A percentile compares a stretch with the other conserved stretches of the same genome.
Conservation (phyloP, 2,113 vertebrate genomes). For the Actenoides hombroni region DNA sequence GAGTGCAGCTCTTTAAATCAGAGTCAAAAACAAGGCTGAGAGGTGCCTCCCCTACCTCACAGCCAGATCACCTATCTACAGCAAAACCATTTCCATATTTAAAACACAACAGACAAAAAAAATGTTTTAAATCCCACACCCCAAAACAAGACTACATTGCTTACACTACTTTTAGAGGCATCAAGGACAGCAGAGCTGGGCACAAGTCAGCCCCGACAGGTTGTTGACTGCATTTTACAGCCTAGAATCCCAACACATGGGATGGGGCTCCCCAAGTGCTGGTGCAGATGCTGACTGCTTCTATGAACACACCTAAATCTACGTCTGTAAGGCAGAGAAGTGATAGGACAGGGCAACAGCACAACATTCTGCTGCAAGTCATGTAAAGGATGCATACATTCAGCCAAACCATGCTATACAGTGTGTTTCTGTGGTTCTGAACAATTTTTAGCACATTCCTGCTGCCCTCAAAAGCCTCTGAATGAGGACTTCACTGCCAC, state of each 20-base stretch:
- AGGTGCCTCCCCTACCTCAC: background rate
- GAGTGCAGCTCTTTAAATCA: background rate
- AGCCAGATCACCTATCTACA: background rate
- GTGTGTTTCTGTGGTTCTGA: background rate
- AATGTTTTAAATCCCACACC: background rate
- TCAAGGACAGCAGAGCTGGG: background rate
- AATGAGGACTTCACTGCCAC: background rate
- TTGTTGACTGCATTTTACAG: background rate
- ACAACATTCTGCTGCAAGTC: too few species aligned
- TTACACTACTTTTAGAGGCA: background rate
- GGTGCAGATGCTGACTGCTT: background rate
- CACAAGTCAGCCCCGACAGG: rapidly evolving
- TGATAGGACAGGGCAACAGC: background rate
- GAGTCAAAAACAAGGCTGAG: background rate
- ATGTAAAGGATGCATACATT: background rate
- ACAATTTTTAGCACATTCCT: background rate
- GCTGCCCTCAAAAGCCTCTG: background rate
- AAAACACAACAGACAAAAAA: background rate
- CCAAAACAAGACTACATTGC: background rate
- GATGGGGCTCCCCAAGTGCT: background rate
- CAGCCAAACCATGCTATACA: background rate
- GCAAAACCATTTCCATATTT: background rate
- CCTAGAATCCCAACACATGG: background rate
- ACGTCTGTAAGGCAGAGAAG: background rate
- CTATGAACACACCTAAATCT: background rate